Base-by-base conservation (phyloP, 2,888 invertebrate species). In the Unio pictorum region DNA sequence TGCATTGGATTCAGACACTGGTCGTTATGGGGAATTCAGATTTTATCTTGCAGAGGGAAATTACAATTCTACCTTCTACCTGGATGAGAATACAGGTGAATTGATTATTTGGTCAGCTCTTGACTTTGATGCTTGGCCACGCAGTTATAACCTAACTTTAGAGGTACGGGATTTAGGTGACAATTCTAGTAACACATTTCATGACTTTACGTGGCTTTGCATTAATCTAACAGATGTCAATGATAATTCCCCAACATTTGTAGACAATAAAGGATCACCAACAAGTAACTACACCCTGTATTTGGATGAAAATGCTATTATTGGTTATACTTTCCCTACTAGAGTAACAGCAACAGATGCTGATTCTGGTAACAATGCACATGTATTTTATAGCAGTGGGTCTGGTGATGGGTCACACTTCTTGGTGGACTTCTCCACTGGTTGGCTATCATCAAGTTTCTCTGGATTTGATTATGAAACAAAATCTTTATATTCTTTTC, bases 1-100 rank as follows among this genome's bases (percentile, higher is more conserved):
- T 26, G 84, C 83, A 18, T 73, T 73, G 18, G 86, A 87, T 68
- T 63, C 66, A 6, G 87, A 87, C 63, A 81, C 83, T n/a, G 71
- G 78, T 1, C 66, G 60, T 20, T 76, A 75, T 68, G 79, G 73
- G 15, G 62, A 68, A 20, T 55, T 81, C 11, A 68, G 73, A 26
- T 80, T 72, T 66, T 73, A 71, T 61, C 57, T 77, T 8, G 64
- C 28, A 17, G 61, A 62, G 57, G 74, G 73, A 11, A 70, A 69
- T n/a, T 67, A 72, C 11, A 69, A 65, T 28, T 68, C 67, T 45
- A 77, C 77, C 2, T 84, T 82, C 66, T 68, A 69, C 26, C 68
- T 84, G 15, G 77, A 79, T 62, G 59, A 75, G 3, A 76, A 64
- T 59, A 76, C 76, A 28, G 86, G 87, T 7, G 73, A 81, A 30